Evolutionary conservation across 1,140 invertebrate species (phyloP).

Genomic region (Tachypleus tridentatus): DNA sequence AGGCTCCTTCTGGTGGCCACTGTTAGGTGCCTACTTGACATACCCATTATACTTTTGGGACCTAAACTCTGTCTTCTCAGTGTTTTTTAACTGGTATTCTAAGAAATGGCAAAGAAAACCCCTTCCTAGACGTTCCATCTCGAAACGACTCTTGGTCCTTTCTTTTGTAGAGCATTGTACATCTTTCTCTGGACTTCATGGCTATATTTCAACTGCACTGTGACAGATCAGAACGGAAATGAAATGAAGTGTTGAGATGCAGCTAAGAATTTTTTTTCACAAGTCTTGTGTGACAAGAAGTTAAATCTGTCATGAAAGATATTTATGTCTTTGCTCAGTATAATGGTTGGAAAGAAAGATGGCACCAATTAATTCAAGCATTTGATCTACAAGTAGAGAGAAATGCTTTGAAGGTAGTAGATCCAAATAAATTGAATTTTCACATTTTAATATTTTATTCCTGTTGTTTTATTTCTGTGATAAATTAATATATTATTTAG

Average conservation of each 20-base stretch:
- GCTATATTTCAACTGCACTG: slow-evolving; percentile 77
- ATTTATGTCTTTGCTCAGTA: slow-evolving; percentile 56
- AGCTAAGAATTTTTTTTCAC: slow-evolving; percentile 70
- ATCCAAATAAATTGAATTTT: too few species aligned
- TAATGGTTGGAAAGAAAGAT: slow-evolving; percentile 66
- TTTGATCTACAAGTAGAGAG: slow-evolving; percentile 75
- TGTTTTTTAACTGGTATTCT: slow-evolving; percentile 37
- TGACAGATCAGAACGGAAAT: slow-evolving; percentile 77
- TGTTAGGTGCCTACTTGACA: slow-evolving; percentile 52
- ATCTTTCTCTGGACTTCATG: slow-evolving; percentile 57
- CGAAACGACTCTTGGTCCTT: slow-evolving; percentile 37
- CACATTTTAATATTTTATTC: too few species aligned
- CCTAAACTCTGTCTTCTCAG: slow-evolving; percentile 37
- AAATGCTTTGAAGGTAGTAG: slow-evolving; percentile 67
- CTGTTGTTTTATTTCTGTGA: too few species aligned
- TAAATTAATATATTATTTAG: too few species aligned
- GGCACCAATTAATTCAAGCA: slow-evolving; percentile 70
- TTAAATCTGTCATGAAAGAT: too few species aligned
- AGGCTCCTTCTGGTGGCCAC: slow-evolving; percentile 51
- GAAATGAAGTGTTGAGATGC: slow-evolving; percentile 62
- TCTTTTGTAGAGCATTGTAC: slow-evolving; percentile 50
- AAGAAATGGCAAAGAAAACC: slow-evolving; percentile 62
- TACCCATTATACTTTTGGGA: slow-evolving; percentile 50
- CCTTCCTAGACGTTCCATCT: slow-evolving; percentile 37
- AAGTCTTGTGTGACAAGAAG: slow-evolving; percentile 63